Conservation (phyloP, 2,888 invertebrate genomes). For the Eustalomyia histrio region DNA sequence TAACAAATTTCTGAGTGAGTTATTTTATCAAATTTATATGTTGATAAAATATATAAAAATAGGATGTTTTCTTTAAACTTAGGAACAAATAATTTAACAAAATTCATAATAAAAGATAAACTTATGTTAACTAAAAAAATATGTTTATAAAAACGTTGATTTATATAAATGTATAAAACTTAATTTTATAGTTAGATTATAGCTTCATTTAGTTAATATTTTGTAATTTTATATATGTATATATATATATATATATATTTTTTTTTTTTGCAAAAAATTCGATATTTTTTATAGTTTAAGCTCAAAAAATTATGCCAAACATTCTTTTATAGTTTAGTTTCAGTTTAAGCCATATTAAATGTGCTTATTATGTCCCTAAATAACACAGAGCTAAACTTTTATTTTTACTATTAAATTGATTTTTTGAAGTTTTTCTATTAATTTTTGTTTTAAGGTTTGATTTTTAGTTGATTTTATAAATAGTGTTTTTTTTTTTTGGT, state of each 20-base stretch:
- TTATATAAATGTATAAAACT: slow-evolving; percentile 64
- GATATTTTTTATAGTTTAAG: slow-evolving; percentile 46
- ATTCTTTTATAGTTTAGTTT: slow-evolving; percentile 35
- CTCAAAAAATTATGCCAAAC: slow-evolving; percentile 59
- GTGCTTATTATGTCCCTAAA: slow-evolving; percentile 53
- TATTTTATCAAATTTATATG: background rate
- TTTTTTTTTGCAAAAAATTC: slow-evolving; percentile 29
- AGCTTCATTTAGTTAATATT: slow-evolving; percentile 20
- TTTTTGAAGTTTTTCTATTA: slow-evolving; percentile 15
- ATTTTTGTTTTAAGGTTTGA: slow-evolving; percentile 27
- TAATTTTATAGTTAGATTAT: slow-evolving; percentile 53
- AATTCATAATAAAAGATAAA: slow-evolving; percentile 36
- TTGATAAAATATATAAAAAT: too few species aligned
- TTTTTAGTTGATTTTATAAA: slow-evolving; percentile 9
- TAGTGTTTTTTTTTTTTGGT: slow-evolving; percentile 16
- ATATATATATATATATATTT: too few species aligned
- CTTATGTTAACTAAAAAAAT: slow-evolving; percentile 42
- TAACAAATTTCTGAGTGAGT: slow-evolving; percentile 12
- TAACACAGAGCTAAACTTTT: slow-evolving; percentile 38
- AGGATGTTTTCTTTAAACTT: background rate
- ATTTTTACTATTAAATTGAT: slow-evolving; percentile 11
- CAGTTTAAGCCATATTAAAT: slow-evolving; percentile 45
- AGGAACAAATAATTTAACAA: slow-evolving; percentile 8
- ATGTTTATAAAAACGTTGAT: slow-evolving; percentile 48
- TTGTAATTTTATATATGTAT: slow-evolving; percentile 25